Base-by-base conservation (phyloP, 2,888 invertebrate genomes). In the Trimorus sp. region DNA sequence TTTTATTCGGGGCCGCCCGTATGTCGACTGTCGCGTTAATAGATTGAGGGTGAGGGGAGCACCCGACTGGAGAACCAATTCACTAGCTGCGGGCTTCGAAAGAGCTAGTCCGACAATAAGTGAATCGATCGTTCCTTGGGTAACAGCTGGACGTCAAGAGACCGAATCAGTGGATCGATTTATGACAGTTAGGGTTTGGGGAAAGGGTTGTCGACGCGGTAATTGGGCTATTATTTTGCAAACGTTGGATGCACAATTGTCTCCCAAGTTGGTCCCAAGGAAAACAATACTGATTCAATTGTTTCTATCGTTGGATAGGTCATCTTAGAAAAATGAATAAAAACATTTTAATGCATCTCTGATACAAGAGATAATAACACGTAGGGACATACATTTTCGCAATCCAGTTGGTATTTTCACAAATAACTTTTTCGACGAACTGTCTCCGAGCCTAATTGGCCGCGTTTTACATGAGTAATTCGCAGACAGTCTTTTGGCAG, bases 71-170 rank as follows among this genome's bases (percentile, higher is more conserved):
- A 62, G 42, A 62, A 63, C 68, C 82, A 84, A 83, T 82, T 85
- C 86, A 84, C 84, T 82, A 82, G 83, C 82, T 84, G 83, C 83
- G 84, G 83, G 83, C 83, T 84, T 85, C 85, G 82, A 85, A 86
- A 84, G 84, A 86, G 85, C 84, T 85, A 85, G 83, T 74, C 77
- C 83, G 85, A 85, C 86, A 83, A 83, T 83, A 66, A 58, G 40
- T 83, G 79, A 79, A 71, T 76, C 74, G 70, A 84, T 82, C 68
- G 54, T 70, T 76, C 38, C 53, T 78, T 14, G 49, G 42, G 70
- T 74, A 79, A 69, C 82, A 81, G 80, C 79, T 82, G 82, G 54
- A 54, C 45, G 73, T 54, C 83, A 85, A 85, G 85, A 26, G 26
- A 88, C 83, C 8, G 80, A 75, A 78, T 74, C 78, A 56, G 16